Evolutionary conservation across 2,888 invertebrate species (phyloP).

Genomic region (Macrophya annulata): DNA sequence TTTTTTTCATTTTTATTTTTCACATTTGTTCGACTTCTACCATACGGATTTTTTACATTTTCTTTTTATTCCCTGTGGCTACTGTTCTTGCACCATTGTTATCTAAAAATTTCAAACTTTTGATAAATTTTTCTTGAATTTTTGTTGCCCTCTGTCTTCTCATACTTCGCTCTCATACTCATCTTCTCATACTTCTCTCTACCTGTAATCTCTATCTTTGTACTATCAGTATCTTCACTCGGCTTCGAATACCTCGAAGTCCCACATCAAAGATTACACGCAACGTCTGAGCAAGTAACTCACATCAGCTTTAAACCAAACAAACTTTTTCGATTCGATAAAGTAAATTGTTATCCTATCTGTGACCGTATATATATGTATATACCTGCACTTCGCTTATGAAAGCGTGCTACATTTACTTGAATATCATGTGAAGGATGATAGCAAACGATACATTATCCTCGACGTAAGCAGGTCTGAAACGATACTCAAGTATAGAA

Average conservation of each 20-base stretch:
- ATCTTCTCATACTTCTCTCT: not conserved
- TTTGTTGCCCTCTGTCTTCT: not conserved
- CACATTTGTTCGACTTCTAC: not conserved
- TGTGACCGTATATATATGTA: not conserved
- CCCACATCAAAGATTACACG: constrained; percentile 15
- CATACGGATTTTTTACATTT: not conserved
- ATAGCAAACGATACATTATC: constrained; percentile 25
- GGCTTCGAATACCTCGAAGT: not conserved
- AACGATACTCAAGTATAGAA: not conserved
- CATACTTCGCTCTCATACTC: not conserved
- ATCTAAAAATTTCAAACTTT: no score
- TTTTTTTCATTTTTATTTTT: not conserved
- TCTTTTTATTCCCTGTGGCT: not conserved
- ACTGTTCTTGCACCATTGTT: not conserved
- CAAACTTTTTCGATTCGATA: not conserved
- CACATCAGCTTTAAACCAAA: not conserved
- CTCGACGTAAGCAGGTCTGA: constrained; percentile 3
- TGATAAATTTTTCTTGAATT: not conserved
- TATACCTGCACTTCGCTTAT: not conserved
- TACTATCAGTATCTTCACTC: not conserved
- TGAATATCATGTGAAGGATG: not conserved
- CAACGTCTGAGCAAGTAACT: not conserved
- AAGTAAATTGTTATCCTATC: not conserved
- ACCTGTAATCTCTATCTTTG: not conserved
- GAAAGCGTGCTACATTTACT: not conserved